Evolutionary conservation across 2,888 invertebrate species (phyloP).

Genomic region (Encarsia formosa): DNA sequence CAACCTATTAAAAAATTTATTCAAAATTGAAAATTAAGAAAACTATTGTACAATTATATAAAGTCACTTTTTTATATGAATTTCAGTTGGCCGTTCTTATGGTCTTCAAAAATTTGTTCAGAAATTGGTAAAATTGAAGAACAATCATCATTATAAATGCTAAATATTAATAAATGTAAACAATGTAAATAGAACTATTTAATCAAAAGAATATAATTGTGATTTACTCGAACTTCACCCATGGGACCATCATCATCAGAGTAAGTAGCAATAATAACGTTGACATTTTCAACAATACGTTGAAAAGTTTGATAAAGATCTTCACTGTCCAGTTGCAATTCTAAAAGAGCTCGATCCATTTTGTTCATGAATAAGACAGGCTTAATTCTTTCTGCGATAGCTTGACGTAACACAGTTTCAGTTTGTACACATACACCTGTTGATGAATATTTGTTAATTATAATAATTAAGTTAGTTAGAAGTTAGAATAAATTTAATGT

Average conservation of each 20-base stretch:
- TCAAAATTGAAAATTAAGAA: neutral
- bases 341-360: slow-evolving; percentile 98
- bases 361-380: slow-evolving; percentile 99
- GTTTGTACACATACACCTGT: slow-evolving; percentile 98
- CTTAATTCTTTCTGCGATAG: slow-evolving; percentile 99
- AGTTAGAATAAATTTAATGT: neutral
- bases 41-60: neutral
- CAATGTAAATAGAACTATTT: neutral
- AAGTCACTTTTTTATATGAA: neutral
- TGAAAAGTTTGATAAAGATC: slow-evolving; percentile 99
- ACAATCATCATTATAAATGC: slow-evolving; percentile 19
- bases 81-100: slow-evolving; percentile 29
- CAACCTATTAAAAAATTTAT: slow-evolving; percentile 57
- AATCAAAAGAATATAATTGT: too few relatives aligned
- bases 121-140: too few relatives aligned
- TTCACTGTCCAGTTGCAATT: slow-evolving; percentile 93
- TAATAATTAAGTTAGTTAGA: too few relatives aligned
- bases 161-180: neutral
- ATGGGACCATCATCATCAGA: slow-evolving; percentile 96
- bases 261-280: slow-evolving; percentile 99
- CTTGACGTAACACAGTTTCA: slow-evolving; percentile 98
- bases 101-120: slow-evolving; percentile 21
- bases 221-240: slow-evolving; percentile 92
- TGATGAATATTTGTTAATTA: too few relatives aligned
- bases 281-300: slow-evolving; percentile 98